Conservation (phyloP, 2,797 vertebrate species). For the Eulemur mongoz region DNA sequence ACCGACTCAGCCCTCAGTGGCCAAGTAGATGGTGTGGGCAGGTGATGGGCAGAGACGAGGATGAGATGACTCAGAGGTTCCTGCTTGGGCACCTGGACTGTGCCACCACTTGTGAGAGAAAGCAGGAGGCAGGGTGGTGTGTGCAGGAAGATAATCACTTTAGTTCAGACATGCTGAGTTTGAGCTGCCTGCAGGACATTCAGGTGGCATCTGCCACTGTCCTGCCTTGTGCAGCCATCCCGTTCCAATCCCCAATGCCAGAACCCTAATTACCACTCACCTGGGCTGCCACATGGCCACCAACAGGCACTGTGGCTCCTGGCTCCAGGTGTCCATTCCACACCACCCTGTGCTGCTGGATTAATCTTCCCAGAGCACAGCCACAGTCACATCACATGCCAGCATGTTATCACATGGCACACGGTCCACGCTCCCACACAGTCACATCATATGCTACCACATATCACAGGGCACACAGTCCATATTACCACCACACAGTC, state of each 20-base stretch:
- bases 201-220: neutral
- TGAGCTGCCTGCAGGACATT: neutral
- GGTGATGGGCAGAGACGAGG: neutral
- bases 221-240: neutral
- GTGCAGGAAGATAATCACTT: neutral
- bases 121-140: neutral
- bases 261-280: neutral
- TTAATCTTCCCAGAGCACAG: neutral
- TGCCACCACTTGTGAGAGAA: neutral
- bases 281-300: neutral
- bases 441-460: neutral
- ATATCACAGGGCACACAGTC: neutral
- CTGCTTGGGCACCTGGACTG: neutral
- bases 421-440: neutral
- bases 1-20: neutral
- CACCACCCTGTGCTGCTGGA: neutral
- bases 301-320: neutral
- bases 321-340: neutral
- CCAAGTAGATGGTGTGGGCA: neutral
- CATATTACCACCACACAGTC: neutral
- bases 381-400: no score
- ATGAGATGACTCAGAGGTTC: neutral
- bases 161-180: neutral
- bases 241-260: neutral
- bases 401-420: neutral